phyloP scores from a whole-genome alignment of 2,113 vertebrate genomes.

The Struthidea cinerea region DNA sequence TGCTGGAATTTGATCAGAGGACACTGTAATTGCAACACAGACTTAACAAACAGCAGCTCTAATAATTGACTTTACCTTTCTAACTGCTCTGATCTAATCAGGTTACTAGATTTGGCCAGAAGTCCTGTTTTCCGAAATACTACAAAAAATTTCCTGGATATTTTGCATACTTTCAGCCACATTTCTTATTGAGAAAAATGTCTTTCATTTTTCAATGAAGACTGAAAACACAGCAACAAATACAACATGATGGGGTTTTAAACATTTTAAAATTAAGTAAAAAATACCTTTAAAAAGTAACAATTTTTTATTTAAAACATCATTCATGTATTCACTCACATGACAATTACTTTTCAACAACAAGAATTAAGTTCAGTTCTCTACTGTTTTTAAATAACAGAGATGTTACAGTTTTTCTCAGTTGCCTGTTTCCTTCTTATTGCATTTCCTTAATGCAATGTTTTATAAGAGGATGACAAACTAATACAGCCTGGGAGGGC shows the following conservation, averaged over 20 bases:
- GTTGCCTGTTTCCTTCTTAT: neutral
- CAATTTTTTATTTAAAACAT: neutral
- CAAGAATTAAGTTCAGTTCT: neutral
- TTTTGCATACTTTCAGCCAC: neutral
- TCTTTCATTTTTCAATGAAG: neutral
- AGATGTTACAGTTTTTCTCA: neutral
- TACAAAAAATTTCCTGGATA: neutral
- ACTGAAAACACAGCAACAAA: neutral
- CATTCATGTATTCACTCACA: neutral
- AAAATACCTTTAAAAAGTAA: neutral
- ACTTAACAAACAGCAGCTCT: neutral
- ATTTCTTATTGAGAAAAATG: neutral
- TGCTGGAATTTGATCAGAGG: neutral
- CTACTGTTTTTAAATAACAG: neutral
- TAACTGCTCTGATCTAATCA: neutral
- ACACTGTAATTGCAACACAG: neutral
- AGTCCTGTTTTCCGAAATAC: neutral
- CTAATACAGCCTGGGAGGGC: neutral
- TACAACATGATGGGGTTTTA: neutral
- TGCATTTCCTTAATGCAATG: neutral
- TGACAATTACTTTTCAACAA: neutral
- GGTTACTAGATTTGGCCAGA: neutral
- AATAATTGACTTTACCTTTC: neutral
- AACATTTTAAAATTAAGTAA: neutral
- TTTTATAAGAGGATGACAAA: neutral